phyloP scores from a whole-genome alignment of 2,113 vertebrate species.

The Melanotaenia duboulayi region DNA sequence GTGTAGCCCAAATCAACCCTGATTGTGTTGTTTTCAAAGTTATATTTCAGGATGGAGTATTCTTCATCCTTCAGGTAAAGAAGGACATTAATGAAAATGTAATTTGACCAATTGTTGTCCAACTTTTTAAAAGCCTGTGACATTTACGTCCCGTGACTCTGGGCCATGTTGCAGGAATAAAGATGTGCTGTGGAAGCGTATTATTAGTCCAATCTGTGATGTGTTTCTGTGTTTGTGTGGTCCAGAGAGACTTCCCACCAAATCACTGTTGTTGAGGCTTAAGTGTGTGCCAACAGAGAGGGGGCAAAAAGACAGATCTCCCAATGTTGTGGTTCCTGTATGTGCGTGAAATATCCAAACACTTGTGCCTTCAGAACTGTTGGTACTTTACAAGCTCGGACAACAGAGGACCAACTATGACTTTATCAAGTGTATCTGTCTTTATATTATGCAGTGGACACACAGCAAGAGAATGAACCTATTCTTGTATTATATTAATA shows the following conservation, averaged over 20 bases:
- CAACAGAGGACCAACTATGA: too few species aligned
- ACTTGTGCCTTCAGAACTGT: background rate
- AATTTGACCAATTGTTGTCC: slow-evolving; percentile 41
- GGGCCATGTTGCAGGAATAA: slow-evolving; percentile 38
- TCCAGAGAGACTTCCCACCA: slow-evolving; percentile 34
- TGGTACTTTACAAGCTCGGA: background rate
- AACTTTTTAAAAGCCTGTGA: slow-evolving; percentile 32
- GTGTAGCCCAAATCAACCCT: background rate
- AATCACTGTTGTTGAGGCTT: slow-evolving; percentile 6
- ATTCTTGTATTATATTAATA: background rate
- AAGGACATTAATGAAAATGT: background rate
- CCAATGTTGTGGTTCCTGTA: background rate
- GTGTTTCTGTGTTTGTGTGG: slow-evolving; percentile 54
- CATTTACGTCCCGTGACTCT: slow-evolving; percentile 47
- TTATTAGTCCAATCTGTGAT: slow-evolving; percentile 50
- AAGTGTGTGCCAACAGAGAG: slow-evolving; percentile 1
- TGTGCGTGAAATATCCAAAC: slow-evolving; percentile 1
- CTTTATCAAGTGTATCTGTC: too few species aligned
- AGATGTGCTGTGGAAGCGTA: slow-evolving; percentile 48
- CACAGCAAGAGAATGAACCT: too few species aligned
- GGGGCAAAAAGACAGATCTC: background rate
- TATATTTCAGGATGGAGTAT: background rate
- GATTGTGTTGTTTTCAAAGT: background rate
- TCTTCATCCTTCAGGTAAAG: background rate
- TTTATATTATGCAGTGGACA: too few species aligned